Base-by-base conservation (phyloP, 30 jellyfish, hydroid and myxozoan genomes). In the Pelagia noctiluca region DNA sequence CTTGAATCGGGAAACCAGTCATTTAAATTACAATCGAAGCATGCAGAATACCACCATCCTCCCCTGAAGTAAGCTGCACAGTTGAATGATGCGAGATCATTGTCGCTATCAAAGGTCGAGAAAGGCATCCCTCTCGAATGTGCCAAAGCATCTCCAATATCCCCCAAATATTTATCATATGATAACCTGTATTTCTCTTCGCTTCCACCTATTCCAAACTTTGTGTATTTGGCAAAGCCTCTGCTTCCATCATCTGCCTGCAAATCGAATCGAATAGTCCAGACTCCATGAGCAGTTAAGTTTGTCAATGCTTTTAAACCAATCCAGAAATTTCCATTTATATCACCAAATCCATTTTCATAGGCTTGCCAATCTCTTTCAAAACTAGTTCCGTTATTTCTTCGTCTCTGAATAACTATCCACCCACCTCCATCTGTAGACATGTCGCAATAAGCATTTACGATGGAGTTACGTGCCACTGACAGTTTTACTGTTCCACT, bases 341-440 rank as follows among this genome's bases (percentile, higher is more conserved):
- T 21, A 36, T 80, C 71, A 1, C 90, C 90, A 67, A 80, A 80
- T 31, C 90, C 90, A 0, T 13, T 24, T 35, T 80, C 57, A 80
- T 80, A 80, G 25, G 31, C 90, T 18, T 33, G 19, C 90, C 90
- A 80, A 29, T n/a, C 66, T n/a, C 90, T 80, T 12, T 18, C 26
- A 38, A 80, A 80, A 35, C 67, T 71, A 8, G 67, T 84, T 18
- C 76, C 49, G 52, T 66, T 80, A 46, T 63, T 68, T 30, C 54
- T 48, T 0, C 90, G 78, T 30, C 79, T 80, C 36, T 80, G 90
- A 25, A 80, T 46, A 4, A 80, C 83, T 23, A 80, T 80, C 90
- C 90, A 80, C 0, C 90, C 90, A 0, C 90, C 90, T 24, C 90
- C 90, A 54, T 80, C 83, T 31, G 90, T 66, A 16, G 57, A 28